Evolutionary conservation across 2,797 vertebrate genomes (phyloP).

Genomic region (Syndactyla subalaris): DNA sequence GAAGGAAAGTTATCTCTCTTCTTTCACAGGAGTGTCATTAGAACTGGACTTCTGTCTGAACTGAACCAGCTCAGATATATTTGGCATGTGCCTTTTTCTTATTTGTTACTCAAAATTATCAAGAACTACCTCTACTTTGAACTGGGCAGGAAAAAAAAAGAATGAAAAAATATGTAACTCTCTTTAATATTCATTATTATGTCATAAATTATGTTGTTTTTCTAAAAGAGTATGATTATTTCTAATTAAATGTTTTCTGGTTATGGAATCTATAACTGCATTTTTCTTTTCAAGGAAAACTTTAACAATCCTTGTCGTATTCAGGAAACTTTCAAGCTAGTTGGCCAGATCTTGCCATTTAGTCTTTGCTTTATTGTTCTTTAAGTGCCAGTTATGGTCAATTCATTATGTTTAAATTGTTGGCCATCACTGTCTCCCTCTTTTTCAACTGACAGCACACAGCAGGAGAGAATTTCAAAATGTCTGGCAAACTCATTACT

Average conservation of each 20-base stretch:
- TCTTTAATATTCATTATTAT: neutral
- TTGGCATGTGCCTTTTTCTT: neutral
- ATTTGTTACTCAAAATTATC: neutral
- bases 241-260: neutral
- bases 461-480: constrained; percentile 60
- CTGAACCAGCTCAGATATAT: neutral
- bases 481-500: constrained; percentile 54
- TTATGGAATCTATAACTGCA: neutral
- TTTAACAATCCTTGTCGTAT: neutral
- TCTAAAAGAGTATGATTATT: neutral
- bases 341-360: neutral
- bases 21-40: neutral
- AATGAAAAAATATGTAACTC: neutral
- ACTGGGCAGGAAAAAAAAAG: neutral
- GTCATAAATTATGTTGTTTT: neutral
- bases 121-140: neutral
- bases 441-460: constrained; percentile 61
- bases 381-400: constrained; percentile 27
- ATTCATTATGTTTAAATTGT: constrained; percentile 47
- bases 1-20: neutral
- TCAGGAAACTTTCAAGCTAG: neutral
- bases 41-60: neutral
- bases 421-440: constrained; percentile 25
- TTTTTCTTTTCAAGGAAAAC: neutral
- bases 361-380: constrained; percentile 25